These are phyloP conservation scores for Drosophila aff. DNA, from an alignment of 1,140 invertebrate genomes.

Conservation along the genomic window DNA sequence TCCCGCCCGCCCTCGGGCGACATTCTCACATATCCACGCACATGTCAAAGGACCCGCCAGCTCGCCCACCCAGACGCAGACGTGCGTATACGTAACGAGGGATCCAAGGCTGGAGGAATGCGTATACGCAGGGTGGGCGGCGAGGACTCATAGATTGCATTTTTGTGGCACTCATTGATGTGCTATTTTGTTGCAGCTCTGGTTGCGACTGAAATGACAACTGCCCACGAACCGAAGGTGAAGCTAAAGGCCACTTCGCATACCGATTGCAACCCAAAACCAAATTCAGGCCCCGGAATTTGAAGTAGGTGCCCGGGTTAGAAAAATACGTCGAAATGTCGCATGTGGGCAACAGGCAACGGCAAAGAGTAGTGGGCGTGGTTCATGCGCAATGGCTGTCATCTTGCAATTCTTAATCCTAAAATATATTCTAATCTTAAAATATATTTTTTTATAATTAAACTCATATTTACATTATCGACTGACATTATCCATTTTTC, in stretches of 20 bases:
- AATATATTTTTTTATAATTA: no score
- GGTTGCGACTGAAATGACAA: conserved; percentile 20
- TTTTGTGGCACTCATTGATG: conserved; percentile 16
- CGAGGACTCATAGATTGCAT: conserved; percentile 1
- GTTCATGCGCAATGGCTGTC: conserved; percentile 41
- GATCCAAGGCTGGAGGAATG: neutral
- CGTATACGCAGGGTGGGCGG: conserved; percentile 42
- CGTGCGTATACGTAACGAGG: conserved; percentile 5
- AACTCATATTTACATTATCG: no score
- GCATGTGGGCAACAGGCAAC: conserved; percentile 22
- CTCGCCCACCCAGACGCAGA: neutral
- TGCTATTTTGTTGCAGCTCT: conserved; percentile 25
- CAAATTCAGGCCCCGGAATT: neutral
- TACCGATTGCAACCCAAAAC: conserved; percentile 7
- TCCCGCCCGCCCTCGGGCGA: conserved; percentile 13
- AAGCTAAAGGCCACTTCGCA: conserved; percentile 23
- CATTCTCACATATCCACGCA: conserved; percentile 10
- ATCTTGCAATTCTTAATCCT: no score
- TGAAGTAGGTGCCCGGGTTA: neutral
- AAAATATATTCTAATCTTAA: no score
- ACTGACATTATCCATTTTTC: no score
- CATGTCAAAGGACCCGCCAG: conserved; percentile 12
- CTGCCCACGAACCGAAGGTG: neutral
- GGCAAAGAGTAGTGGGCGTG: conserved; percentile 28
- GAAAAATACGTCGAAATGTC: conserved; percentile 39